Evolutionary conservation across 2,113 vertebrate genomes (phyloP).

Genomic region (Calidris pugnax): DNA sequence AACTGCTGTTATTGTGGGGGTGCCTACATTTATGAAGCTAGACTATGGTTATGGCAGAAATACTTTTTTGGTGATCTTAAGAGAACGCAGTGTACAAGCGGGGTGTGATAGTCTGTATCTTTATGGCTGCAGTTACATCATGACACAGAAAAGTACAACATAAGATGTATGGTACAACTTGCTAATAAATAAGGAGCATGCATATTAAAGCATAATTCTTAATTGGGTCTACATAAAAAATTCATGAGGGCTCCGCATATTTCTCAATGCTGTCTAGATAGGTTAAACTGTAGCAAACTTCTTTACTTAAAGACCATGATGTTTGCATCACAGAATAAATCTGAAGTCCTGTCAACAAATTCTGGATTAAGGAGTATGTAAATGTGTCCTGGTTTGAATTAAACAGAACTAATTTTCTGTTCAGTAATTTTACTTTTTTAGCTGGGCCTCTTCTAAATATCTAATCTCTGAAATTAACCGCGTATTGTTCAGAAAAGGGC

Average conservation of each 20-base stretch:
- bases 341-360: neutral
- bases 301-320: neutral
- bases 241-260: neutral
- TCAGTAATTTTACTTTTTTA: no score
- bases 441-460: no score
- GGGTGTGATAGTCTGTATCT: neutral
- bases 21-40: neutral
- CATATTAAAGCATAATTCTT: neutral
- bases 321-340: neutral
- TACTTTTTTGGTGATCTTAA: neutral
- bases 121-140: neutral
- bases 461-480: no score
- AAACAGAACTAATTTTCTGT: no score
- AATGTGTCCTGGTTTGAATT: neutral
- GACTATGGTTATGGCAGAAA: neutral
- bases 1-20: neutral
- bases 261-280: neutral
- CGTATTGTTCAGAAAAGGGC: no score
- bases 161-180: neutral
- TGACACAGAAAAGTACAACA: neutral
- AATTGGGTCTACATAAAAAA: neutral
- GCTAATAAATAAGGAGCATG: neutral
- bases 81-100: neutral
- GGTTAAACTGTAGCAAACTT: neutral
- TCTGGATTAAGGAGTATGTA: neutral